These are phyloP conservation scores for Cromileptes altivelis DNA, from an alignment of 2,113 vertebrate genomes.

Conservation along the genomic window DNA sequence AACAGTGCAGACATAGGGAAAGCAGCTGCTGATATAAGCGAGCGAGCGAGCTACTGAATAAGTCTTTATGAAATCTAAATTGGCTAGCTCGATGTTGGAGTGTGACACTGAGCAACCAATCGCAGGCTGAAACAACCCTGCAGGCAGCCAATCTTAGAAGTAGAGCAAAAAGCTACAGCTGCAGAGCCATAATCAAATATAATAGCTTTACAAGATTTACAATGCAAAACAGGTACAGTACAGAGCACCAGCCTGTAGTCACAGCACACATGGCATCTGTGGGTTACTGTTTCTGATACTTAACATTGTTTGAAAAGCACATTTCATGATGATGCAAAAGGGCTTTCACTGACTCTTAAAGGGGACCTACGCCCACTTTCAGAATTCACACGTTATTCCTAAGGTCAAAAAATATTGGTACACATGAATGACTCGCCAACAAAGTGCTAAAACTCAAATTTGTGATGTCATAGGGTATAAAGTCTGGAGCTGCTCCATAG, in stretches of 20 bases:
- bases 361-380: too few relatives aligned
- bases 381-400: too few relatives aligned
- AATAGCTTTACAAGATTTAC: not conserved
- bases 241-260: not conserved
- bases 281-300: not conserved
- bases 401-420: too few relatives aligned
- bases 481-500: too few relatives aligned
- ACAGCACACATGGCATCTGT: not conserved
- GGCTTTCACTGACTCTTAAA: not conserved
- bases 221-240: not conserved
- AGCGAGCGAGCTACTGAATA: conserved; percentile 13
- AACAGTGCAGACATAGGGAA: not conserved
- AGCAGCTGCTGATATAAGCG: conserved; percentile 15
- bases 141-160: conserved; percentile 6
- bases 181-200: not conserved
- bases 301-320: not conserved
- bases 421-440: too few relatives aligned
- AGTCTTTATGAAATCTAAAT: conserved; percentile 25
- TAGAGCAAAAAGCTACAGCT: not conserved
- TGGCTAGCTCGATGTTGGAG: not conserved
- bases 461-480: too few relatives aligned
- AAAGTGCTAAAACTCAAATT: too few relatives aligned
- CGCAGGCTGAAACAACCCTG: not conserved
- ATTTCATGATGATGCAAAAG: not conserved
- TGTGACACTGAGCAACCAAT: not conserved